Conservation (phyloP, 2,797 vertebrate genomes). For the Hoplostethus mediterraneus region DNA sequence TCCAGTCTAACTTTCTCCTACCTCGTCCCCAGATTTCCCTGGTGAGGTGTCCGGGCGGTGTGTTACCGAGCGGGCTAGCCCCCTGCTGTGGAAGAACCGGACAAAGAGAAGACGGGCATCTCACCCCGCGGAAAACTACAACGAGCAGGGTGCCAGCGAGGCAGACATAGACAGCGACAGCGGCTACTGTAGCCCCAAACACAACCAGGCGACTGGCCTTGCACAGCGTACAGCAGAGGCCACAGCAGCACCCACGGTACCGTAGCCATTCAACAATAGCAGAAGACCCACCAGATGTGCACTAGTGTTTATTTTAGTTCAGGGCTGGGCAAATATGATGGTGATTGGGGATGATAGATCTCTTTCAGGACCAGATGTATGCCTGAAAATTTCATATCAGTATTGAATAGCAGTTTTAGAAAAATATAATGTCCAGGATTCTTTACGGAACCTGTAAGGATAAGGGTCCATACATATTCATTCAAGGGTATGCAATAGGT, state of each 20-base stretch:
- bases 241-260: conserved; percentile 59
- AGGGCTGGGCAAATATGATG: not conserved
- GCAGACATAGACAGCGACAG: conserved; percentile 99
- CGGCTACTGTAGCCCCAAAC: conserved; percentile 97
- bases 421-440: not conserved
- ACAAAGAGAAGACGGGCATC: conserved; percentile 89
- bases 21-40: conserved; percentile 88
- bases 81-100: conserved; percentile 91
- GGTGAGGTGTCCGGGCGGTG: conserved; percentile 90
- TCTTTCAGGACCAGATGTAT: too few species aligned
- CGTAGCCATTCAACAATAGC: not conserved
- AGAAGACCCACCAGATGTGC: not conserved
- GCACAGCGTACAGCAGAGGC: conserved; percentile 68
- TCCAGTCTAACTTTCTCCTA: not conserved
- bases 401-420: not conserved
- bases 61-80: conserved; percentile 85
- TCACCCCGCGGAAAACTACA: conserved; percentile 91
- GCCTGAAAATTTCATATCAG: too few species aligned
- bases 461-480: too few species aligned
- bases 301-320: not conserved
- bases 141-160: conserved; percentile 93
- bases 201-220: conserved; percentile 85
- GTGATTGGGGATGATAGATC: too few species aligned
- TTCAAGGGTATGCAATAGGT: too few species aligned
- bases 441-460: not conserved